Evolutionary conservation across 2,113 vertebrate genomes (phyloP), one percentile per base, ranked within the genome.

Genomic region (Galbula dea): DNA sequence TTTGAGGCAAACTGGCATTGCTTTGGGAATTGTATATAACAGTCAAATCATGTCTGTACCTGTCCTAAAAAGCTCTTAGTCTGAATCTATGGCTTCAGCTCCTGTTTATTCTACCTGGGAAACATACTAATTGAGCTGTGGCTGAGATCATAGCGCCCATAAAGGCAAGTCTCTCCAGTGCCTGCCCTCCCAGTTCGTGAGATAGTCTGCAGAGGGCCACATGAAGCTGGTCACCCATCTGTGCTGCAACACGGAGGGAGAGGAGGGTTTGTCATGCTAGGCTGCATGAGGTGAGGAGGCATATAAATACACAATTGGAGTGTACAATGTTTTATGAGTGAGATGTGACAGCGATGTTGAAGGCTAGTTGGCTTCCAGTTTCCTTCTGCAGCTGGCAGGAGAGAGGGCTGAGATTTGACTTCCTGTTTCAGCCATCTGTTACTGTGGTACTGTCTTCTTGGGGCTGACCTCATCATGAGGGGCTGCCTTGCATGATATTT

Each of bases 171-270:
- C 2, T 73, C 21, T 18, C 39, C 49, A 37, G 17, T 3, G 10
- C 6, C 52, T 73, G 80, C 12, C 36, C 45, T 46, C 23, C 36
- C 45, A 10, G 23, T 7, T 21, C n/a, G 15, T 7, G 22, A 36
- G 39, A 9, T 26, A 14, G 43, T 14, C 41, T 55, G 30, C 51
- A 27, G 0, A 0, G 73, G 37, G 37, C 61, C 26, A 24, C 9
- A 14, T 0, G 1, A 23, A 48, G 8, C 12, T 58, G 22, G 11
- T 55, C 48, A 12, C 34, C 52, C 6, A 0, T 2, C 37, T 29
- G 13, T 23, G 36, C 36, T 54, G 73, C 2, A 9, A 34, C 19
- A 7, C 0, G 39, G 20, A 3, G 22, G 21, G 32, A 81, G 20
- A 58, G 22, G 20, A 58, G 22, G 15, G 22, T 19, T 67, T 52